Evolutionary conservation across 2,888 invertebrate genomes (phyloP), one percentile per base, ranked within the genome.

Genomic region (Eledona agricola): DNA sequence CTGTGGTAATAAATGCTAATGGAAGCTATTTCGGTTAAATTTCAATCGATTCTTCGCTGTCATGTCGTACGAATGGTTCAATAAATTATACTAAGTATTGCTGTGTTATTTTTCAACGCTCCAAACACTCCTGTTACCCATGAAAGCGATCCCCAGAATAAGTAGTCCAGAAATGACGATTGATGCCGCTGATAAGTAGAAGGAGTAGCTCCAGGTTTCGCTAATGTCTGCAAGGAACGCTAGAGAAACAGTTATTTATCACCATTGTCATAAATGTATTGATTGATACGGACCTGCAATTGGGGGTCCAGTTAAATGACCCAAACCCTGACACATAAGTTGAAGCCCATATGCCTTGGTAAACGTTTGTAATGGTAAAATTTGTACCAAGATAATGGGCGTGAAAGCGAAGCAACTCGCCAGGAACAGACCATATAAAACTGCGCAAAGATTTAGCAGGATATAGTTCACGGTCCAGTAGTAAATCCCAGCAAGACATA

Each of bases 321-420:
- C 96, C 55, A 96, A 85, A 6, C 97, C 97, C 76, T 96, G 94
- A 53, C 93, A 90, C 45, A 96, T 78, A 64, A 95, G 79, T 61
- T 91, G 86, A 63, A 97, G 77, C 9, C 96, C 96, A 74, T 96
- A 97, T 6, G 95, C 95, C 57, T 89, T 88, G 2, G 96, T 94
- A 72, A 97, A 95, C 61, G 91, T 86, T 71, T 95, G 93, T 71
- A 96, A 77, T 2, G 94, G 92, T 19, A 96, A 89, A 65, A 96
- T 78, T 69, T 92, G 88, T 28, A 94, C 93, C 60, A 96, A 78
- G 64, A 97, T 86, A 66, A 93, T 90, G 0, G 94, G 93, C 0
- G 94, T 94, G 62, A 96, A 89, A 1, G 93, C 89, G 74, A 93
- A 96, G 53, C 89, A 93, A 61, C 93, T 95, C 34, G 93, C 93